phyloP scores from a whole-genome alignment of 2,797 vertebrate species.

The Alosa sapidissima region DNA sequence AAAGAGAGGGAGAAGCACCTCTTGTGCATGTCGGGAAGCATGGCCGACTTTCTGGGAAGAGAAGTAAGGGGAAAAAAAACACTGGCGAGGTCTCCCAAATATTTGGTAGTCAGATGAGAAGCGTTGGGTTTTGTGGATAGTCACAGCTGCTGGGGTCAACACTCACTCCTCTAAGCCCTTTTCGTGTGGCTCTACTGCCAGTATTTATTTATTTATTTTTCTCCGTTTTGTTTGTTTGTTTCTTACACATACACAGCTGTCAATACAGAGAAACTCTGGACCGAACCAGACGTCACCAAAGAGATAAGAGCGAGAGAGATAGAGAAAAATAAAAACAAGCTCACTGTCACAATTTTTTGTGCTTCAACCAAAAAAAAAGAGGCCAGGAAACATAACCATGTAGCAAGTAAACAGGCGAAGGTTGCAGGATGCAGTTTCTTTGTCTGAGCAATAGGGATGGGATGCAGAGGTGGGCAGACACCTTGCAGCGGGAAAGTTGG shows the following conservation, averaged over 20 bases:
- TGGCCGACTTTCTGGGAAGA: slow-evolving; percentile 51
- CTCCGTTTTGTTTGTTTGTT: neutral
- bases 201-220: slow-evolving; percentile 27
- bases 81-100: slow-evolving; percentile 68
- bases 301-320: neutral
- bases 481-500: neutral
- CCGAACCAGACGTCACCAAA: neutral
- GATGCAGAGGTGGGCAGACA: neutral
- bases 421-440: slow-evolving; percentile 15
- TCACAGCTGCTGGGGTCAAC: slow-evolving; percentile 57
- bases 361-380: neutral
- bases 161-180: slow-evolving; percentile 68
- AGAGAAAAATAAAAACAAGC: slow-evolving; percentile 37
- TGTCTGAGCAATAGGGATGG: slow-evolving; percentile 2
- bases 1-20: slow-evolving; percentile 32
- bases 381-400: neutral
- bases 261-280: neutral
- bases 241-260: slow-evolving; percentile 17
- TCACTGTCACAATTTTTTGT: slow-evolving; percentile 18
- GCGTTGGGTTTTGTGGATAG: slow-evolving; percentile 33
- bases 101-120: slow-evolving; percentile 65
- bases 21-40: slow-evolving; percentile 47
- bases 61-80: neutral
- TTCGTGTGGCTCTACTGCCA: slow-evolving; percentile 54
- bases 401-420: neutral